Base-by-base conservation (phyloP, 2,888 invertebrate species). In the Drosophila anomelani region DNA sequence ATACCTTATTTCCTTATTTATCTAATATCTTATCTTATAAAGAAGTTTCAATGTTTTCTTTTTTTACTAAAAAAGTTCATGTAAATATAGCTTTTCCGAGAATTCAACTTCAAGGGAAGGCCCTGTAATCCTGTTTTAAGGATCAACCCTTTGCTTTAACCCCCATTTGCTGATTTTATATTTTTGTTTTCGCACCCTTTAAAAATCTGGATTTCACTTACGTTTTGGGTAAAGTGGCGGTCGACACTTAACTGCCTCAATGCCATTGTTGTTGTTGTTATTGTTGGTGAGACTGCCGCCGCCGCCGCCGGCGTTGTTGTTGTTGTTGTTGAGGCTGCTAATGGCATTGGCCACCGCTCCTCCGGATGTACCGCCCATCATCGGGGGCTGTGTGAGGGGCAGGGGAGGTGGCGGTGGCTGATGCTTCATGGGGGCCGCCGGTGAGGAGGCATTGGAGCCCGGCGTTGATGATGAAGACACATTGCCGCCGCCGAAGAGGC, bases 171-270 rank as follows among this genome's bases (percentile, higher is more conserved):
- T 8, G 12, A 39, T 26, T 55, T 12, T 12, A 1, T 39, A 3
- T 23, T 23, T 23, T 23, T 3, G 3, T 13, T 38, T 43, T 36
- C 2, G 46, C 61, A 60, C 58, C 72, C 34, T 60, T 59, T 23
- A 17, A 41, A 32, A 29, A 13, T 8, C 10, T 26, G 20, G n/a
- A n/a, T 70, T 39, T 39, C 63, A 88, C 88, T 88, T 77, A 88
- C 88, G 91, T 80, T 88, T 88, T 20, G 91, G 91, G 72, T 80
- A 90, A 58, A 89, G 60, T 46, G 90, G 74, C 47, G 91, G 91
- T 4, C 91, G 85, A 64, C 75, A 72, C 61, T 66, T 88, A 17
- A 51, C 56, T 32, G 80, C 7, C 41, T 85, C 80, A 34, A 39
- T 55, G 53, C 38, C 29, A 34, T 36, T 71, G 53, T 23, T 43